Evolutionary conservation across 30 jellyfish, hydroid and myxozoan genomes (phyloP), one percentile per base, ranked within the genome.

Genomic region (Aurelia sp.): DNA sequence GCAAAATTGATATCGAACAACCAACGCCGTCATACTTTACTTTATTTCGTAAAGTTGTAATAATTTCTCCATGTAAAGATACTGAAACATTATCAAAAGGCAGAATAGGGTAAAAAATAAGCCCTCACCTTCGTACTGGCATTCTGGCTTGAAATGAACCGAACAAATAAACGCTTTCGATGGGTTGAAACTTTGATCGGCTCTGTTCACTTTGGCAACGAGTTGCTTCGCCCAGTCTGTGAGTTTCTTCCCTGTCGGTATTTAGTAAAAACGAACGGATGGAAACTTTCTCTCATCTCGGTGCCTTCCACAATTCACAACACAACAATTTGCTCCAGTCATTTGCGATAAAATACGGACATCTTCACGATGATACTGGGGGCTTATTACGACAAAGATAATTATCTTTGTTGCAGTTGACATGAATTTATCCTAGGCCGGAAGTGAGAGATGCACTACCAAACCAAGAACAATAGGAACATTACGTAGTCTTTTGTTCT

Each of bases 391-490:
- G 33, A 27, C 33, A n/a, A n/a, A n/a, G 33, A 27, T 27, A 1
- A 0, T 27, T 27, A 27, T 27, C 2, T 2, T 27, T 27, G 33
- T 27, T 27, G 2, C 33, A 27, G 33, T 27, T 27, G 33, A 27
- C 33, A 27, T 65, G 47, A 22, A 65, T 65, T 65, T 15, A 65
- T 65, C 47, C 76, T 65, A 65, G 76, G 76, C 76, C 47, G 76
- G 76, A 65, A 65, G 47, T 65, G 19, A 20, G 76, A 20, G 76
- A 65, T 65, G 76, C 76, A 65, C 76, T 65, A 65, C 33, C 76
- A 65, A 65, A 65, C 76, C 47, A 31, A 65, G 76, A 65, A 65
- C 76, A 65, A 65, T 65, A 65, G 76, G 76, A 65, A 65, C 76
- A 65, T 65, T 0, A 65, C 76, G 35, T 65, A n/a, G 76, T 3